phyloP scores from a whole-genome alignment of 2,113 vertebrate species.

The Corythaeola cristata region DNA sequence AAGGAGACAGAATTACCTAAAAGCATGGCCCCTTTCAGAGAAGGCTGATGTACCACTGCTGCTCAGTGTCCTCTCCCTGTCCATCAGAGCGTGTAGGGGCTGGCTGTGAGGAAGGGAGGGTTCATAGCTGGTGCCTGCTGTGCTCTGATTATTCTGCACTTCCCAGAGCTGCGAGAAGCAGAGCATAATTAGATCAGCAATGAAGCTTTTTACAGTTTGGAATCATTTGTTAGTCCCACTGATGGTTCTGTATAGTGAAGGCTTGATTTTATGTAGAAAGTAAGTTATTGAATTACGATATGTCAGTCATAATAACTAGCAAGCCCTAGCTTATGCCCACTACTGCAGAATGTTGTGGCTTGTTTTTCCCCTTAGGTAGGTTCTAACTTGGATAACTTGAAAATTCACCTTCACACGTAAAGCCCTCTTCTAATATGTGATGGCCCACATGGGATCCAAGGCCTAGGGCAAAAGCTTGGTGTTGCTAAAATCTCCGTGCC shows the following conservation, averaged over 20 bases:
- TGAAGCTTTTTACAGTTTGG: neutral
- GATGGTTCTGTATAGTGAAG: neutral
- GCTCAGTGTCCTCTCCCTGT: neutral
- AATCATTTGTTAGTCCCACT: neutral
- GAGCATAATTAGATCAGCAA: constrained; percentile 3
- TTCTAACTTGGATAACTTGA: neutral
- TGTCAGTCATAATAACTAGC: neutral
- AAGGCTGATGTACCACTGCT: neutral
- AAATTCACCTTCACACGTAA: neutral
- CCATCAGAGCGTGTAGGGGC: accelerated
- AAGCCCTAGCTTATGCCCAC: neutral
- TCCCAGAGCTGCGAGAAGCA: neutral
- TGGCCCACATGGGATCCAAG: neutral
- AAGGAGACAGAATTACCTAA: neutral
- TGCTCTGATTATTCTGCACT: neutral
- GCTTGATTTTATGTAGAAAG: neutral
- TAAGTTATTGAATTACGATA: neutral
- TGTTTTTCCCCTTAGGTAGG: neutral
- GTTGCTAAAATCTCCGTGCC: accelerated
- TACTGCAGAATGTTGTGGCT: neutral
- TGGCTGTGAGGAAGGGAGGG: neutral
- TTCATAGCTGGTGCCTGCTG: neutral
- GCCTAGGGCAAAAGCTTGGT: neutral
- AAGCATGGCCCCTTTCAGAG: neutral
- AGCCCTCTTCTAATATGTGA: neutral